phyloP scores from a whole-genome alignment of 2,888 invertebrate species.

The Spodoptera littoralis region DNA sequence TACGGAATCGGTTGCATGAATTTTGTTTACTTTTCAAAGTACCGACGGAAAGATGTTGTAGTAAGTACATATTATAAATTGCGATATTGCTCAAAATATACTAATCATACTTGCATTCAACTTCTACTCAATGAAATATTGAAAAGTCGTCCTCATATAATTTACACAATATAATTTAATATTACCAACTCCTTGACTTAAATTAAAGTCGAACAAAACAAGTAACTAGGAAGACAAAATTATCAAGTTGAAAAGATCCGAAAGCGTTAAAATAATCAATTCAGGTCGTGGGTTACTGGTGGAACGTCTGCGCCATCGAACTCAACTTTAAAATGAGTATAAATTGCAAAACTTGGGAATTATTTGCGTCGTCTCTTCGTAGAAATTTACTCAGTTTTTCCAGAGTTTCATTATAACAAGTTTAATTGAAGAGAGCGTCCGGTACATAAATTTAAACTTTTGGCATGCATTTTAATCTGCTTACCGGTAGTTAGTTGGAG shows the following conservation, averaged over 20 bases:
- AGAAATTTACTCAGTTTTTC: slow-evolving; percentile 82
- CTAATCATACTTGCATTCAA: no score
- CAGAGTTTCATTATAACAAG: slow-evolving; percentile 85
- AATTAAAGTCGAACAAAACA: slow-evolving; percentile 53
- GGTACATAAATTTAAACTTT: slow-evolving; percentile 86
- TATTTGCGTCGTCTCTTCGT: slow-evolving; percentile 79
- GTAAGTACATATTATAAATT: no score
- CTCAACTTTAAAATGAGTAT: slow-evolving; percentile 79
- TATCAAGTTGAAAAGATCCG: slow-evolving; percentile 60
- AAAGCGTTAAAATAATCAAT: slow-evolving; percentile 73
- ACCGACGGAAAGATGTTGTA: no score
- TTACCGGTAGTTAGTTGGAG: slow-evolving; percentile 78
- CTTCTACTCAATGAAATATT: slow-evolving; percentile 23
- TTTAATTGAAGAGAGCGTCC: slow-evolving; percentile 87
- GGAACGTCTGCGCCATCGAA: slow-evolving; percentile 77
- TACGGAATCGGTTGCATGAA: slow-evolving; percentile 15
- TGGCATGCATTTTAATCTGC: slow-evolving; percentile 85
- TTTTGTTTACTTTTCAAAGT: no score
- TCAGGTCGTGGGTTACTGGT: slow-evolving; percentile 61
- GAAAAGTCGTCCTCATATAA: slow-evolving; percentile 25
- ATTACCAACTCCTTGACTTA: slow-evolving; percentile 36
- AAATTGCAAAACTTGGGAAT: slow-evolving; percentile 84
- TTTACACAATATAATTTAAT: slow-evolving; percentile 43
- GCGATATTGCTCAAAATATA: no score
- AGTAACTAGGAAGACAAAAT: slow-evolving; percentile 49